Evolutionary conservation across 92 coral and sea anemone genomes (phyloP), one percentile per base, ranked within the genome.

Genomic region (Pocillopora grandis): DNA sequence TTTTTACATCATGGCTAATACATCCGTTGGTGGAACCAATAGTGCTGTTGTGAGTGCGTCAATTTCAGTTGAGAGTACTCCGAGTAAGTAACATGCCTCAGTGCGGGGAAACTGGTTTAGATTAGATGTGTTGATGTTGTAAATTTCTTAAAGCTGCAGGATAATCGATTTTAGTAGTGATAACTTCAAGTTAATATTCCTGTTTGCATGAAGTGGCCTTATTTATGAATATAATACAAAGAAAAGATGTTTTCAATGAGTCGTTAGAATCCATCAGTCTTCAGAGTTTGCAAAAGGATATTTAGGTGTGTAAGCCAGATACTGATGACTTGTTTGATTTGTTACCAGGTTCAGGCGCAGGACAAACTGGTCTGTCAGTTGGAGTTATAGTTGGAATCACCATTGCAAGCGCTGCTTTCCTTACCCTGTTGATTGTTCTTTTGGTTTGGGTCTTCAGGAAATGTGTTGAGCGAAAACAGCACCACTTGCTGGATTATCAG

Each of bases 1-100:
- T 58, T 89, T 89, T 69, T 85, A 35, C 66, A 36, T 89, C 62
- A 58, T 89, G 77, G 92, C 92, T 59, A 85, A 80, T 85, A 89
- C 92, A 2, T 84, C 89, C 10, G 89, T 87, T 12, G 89, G 86
- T 57, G 92, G 89, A 19, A 85, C 64, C 42, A 74, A 73, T 73
- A 85, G 87, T 23, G 7, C 62, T 10, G 61, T 72, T 33, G 87
- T 73, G 4, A 35, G 63, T 31, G 80, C 74, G 12, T 48, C 79
- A 17, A 20, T 74, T 5, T 80, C 80, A 1, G 48, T 55, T 14
- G 76, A 60, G 74, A 48, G 11, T 62, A 42, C 7, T 14, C 80
- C 80, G 27, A 70, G 83, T 82, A 35, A 73, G 80, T 73, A 62
- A 27, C 1, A 27, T 27, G 31, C 31, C 31, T 27, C 31, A 27